Evolutionary conservation across 2,888 invertebrate genomes (phyloP), one percentile per base, ranked within the genome.

Genomic region (Myopa tessellatipennis): DNA sequence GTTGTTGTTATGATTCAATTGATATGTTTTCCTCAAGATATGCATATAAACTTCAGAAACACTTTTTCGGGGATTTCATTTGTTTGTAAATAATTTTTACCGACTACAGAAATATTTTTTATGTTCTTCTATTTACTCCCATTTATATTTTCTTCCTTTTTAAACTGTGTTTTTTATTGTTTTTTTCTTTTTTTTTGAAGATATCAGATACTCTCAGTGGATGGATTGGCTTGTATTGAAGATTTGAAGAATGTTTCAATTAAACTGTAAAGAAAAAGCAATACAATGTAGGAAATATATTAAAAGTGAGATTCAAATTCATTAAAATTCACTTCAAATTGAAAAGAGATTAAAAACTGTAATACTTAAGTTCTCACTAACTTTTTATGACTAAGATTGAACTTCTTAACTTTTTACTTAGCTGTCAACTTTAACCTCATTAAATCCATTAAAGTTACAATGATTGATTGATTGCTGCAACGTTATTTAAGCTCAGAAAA

Each of bases 151-250:
- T 14, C 45, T 69, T 69, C 50, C 3, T 69, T 12, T 26, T 26
- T 26, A 26, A 26, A 26, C 26, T 2, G 26, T 1, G 18, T 69
- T 12, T 58, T 18, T 68, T 38, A 4, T 65, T 65, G 16, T 40
- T 40, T 34, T 70, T 16, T 55, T 55, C 40, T 16, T n/a, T 18
- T 50, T 10, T 18, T 58, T 26, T 40, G 72, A 60, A 60, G 72
- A 60, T 72, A 60, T 58, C 72, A 72, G 58, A 38, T 60, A 60
- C 60, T 60, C 38, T 72, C 26, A 60, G 58, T 71, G 71, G 71
- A 71, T 72, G 72, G 72, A 72, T 60, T 72, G 14, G 40, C 40
- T 61, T 72, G 26, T 8, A 16, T 18, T 55, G 36, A 60, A 18
- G 8, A 60, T 40, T 38, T 18, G 60, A 45, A 45, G 6, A 38